A percentile compares a stretch with the other conserved stretches of the same genome.
Evolutionary conservation across 2,797 vertebrate species (phyloP).

Genomic region (Notamacropus eugenii): DNA sequence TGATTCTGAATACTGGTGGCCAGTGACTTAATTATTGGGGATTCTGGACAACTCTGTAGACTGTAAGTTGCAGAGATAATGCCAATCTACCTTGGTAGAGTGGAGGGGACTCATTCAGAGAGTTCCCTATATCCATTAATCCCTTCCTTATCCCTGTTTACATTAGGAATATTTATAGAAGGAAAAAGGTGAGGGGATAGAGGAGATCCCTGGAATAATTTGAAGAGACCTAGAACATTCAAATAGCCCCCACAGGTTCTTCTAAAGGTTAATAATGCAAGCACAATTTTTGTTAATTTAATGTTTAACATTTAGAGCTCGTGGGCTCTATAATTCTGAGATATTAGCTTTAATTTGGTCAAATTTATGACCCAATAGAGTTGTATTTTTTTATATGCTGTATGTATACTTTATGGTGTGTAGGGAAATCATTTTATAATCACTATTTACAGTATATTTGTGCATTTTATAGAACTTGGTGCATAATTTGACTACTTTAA

Average conservation of each 20-base stretch:
- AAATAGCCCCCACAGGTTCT: slow-evolving; percentile 15
- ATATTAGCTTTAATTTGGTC: neutral
- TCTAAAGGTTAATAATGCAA: slow-evolving; percentile 32
- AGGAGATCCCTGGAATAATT: neutral
- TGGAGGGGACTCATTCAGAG: neutral
- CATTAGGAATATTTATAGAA: neutral
- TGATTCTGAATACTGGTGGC: neutral
- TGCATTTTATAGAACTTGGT: slow-evolving; percentile 34
- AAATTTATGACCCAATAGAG: slow-evolving; percentile 4
- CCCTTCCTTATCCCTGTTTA: neutral
- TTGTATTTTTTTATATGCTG: neutral
- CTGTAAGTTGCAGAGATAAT: neutral
- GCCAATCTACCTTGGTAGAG: neutral
- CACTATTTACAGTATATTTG: slow-evolving; percentile 52
- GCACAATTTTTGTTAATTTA: neutral
- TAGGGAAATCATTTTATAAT: slow-evolving; percentile 5
- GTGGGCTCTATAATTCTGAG: neutral
- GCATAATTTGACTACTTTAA: slow-evolving; percentile 48
- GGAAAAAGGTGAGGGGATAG: neutral
- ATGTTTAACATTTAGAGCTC: neutral
- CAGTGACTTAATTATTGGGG: neutral
- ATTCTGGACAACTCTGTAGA: neutral
- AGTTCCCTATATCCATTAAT: neutral
- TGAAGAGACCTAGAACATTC: slow-evolving; percentile 14
- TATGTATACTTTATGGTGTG: slow-evolving; percentile 19